These are phyloP conservation scores for Nannoperca australis DNA, from an alignment of 2,797 vertebrate species.

Conservation along the genomic window DNA sequence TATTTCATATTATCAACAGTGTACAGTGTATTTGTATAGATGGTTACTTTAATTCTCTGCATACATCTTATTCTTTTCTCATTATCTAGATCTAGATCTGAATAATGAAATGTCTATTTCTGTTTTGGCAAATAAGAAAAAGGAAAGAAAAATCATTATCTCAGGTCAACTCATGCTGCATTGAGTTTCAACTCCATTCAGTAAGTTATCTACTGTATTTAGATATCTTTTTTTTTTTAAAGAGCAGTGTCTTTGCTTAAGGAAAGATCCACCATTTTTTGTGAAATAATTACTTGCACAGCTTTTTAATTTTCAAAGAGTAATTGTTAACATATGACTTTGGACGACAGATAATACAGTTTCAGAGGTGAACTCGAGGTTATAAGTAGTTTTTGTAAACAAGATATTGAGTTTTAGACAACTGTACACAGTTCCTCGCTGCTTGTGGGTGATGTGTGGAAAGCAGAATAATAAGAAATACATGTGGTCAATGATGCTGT, in stretches of 20 bases:
- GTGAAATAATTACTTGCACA: background rate
- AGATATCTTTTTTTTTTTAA: background rate
- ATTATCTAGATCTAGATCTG: constrained; percentile 24
- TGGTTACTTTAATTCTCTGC: constrained; percentile 1
- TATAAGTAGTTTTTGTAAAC: background rate
- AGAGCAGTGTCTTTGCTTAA: background rate
- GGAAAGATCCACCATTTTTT: background rate
- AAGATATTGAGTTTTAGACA: background rate
- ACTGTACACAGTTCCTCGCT: background rate
- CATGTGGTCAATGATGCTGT: constrained; percentile 37
- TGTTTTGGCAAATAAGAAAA: constrained; percentile 14
- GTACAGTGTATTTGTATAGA: constrained; percentile 3
- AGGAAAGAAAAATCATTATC: background rate
- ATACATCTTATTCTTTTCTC: constrained; percentile 34
- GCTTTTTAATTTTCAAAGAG: background rate
- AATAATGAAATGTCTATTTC: constrained; percentile 30
- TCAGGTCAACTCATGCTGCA: constrained; percentile 9
- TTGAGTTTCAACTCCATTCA: constrained; percentile 4
- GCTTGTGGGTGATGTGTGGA: constrained; percentile 26
- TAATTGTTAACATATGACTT: background rate
- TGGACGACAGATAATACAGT: constrained; percentile 6
- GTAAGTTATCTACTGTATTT: background rate
- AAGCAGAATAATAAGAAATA: constrained; percentile 31
- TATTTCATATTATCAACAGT: constrained; percentile 13
- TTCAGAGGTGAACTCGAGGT: constrained; percentile 7